Evolutionary conservation across 2,888 invertebrate genomes (phyloP).

Genomic region (Hirtodrosophila confusa): DNA sequence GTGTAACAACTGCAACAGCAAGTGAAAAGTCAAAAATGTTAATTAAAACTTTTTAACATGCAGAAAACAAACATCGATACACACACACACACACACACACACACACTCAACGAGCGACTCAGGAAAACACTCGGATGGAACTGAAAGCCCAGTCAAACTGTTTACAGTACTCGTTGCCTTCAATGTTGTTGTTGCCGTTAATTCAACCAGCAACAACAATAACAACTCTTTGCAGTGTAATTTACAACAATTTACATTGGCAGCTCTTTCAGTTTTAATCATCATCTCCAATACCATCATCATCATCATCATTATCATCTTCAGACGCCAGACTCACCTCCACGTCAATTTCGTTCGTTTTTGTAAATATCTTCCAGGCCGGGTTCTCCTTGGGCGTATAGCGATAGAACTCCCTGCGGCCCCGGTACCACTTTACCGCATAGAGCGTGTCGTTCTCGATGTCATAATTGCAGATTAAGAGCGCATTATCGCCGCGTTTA

Average conservation of each 20-base stretch:
- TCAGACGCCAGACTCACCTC: slow-evolving; percentile 87
- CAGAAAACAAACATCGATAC: slow-evolving; percentile 65
- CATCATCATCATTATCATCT: slow-evolving; percentile 25
- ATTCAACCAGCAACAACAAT: slow-evolving; percentile 36
- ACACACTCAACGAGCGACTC: slow-evolving; percentile 5
- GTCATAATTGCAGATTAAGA: slow-evolving; percentile 90
- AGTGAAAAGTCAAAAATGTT: slow-evolving; percentile 76
- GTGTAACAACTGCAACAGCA: slow-evolving; percentile 37
- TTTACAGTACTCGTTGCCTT: slow-evolving; percentile 37
- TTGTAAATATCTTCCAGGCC: slow-evolving; percentile 89
- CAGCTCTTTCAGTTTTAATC: slow-evolving; percentile 53
- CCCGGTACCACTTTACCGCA: slow-evolving; percentile 95
- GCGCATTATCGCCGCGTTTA: slow-evolving; percentile 87
- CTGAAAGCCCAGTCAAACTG: slow-evolving; percentile 34
- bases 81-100: slow-evolving; percentile 21
- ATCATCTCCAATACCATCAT: slow-evolving; percentile 20
- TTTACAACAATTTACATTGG: slow-evolving; percentile 62
- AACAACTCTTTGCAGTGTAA: slow-evolving; percentile 27
- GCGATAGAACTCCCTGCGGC: slow-evolving; percentile 92
- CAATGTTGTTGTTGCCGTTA: slow-evolving; percentile 43
- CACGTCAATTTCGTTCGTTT: slow-evolving; percentile 88
- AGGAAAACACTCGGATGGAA: slow-evolving; percentile 4
- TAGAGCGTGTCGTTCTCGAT: slow-evolving; percentile 92
- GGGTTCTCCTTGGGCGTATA: slow-evolving; percentile 91
- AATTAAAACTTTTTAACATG: slow-evolving; percentile 78